These are phyloP conservation scores for Pseudobourletiella spinata DNA, from an alignment of 1,140 invertebrate genomes.

Conservation along the genomic window DNA sequence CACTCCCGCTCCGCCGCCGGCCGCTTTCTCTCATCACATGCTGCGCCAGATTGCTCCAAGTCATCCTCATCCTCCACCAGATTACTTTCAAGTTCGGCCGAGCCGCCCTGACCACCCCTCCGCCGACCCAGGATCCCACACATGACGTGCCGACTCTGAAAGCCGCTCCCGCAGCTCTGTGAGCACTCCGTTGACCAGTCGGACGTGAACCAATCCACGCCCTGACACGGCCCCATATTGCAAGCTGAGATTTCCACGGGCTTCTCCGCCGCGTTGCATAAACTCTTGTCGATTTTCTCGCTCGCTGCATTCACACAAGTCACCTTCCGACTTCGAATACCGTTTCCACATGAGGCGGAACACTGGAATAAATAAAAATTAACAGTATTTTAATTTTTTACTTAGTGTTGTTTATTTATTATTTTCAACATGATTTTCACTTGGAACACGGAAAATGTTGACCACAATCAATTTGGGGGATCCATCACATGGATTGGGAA, in stretches of 20 bases:
- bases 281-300: constrained; percentile 29
- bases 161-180: constrained; percentile 51
- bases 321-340: constrained; percentile 43
- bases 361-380: constrained; percentile 39
- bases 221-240: constrained; percentile 42
- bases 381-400: not conserved
- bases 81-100: constrained; percentile 19
- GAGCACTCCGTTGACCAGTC: constrained; percentile 40
- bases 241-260: constrained; percentile 43
- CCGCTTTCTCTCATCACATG: constrained; percentile 47
- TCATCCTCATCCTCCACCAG: constrained; percentile 36
- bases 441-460: not conserved
- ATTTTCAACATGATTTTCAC: not conserved
- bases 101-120: not conserved
- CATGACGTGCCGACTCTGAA: constrained; percentile 53
- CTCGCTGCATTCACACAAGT: constrained; percentile 39
- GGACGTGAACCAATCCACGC: constrained; percentile 31
- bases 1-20: constrained; percentile 53
- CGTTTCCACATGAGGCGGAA: constrained; percentile 47
- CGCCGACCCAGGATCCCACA: constrained; percentile 46
- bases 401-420: not conserved
- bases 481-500: not conserved
- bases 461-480: not conserved
- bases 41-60: constrained; percentile 10
- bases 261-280: constrained; percentile 38